These are phyloP conservation scores for Clarias platycephalus DNA, from an alignment of 2,797 vertebrate species.

Conservation along the genomic window DNA sequence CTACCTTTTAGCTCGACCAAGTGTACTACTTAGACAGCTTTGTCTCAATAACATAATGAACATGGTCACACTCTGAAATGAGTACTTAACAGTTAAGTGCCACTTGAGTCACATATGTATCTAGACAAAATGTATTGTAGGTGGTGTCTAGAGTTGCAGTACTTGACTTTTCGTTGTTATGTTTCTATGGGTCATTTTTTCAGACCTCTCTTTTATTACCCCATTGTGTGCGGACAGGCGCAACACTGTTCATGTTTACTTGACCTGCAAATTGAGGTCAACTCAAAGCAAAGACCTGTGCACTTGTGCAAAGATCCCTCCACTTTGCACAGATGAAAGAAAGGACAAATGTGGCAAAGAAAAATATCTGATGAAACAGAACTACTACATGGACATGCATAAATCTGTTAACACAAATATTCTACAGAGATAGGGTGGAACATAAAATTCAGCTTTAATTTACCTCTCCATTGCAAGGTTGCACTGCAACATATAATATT, in stretches of 20 bases:
- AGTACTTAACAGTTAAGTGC: slow-evolving; percentile 35
- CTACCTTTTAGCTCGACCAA: slow-evolving; percentile 15
- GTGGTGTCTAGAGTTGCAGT: slow-evolving; percentile 37
- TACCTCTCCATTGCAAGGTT: slow-evolving; percentile 1
- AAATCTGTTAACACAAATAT: neutral
- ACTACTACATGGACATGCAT: neutral
- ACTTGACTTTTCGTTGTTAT: slow-evolving; percentile 51
- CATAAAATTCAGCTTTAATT: slow-evolving; percentile 22
- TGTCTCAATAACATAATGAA: slow-evolving; percentile 39
- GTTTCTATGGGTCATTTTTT: slow-evolving; percentile 40
- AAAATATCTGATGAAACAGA: neutral
- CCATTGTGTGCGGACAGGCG: slow-evolving; percentile 66
- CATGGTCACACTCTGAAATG: neutral
- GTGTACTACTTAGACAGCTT: slow-evolving; percentile 33
- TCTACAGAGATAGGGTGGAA: neutral
- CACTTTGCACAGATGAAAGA: slow-evolving; percentile 24
- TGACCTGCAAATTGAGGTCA: slow-evolving; percentile 78
- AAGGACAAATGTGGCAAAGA: slow-evolving; percentile 21
- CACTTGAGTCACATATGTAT: slow-evolving; percentile 40
- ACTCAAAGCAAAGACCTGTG: slow-evolving; percentile 64
- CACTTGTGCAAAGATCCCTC: slow-evolving; percentile 48
- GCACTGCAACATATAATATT: slow-evolving; percentile 24
- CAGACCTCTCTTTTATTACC: slow-evolving; percentile 50
- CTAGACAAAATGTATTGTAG: slow-evolving; percentile 38
- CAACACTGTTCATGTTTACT: slow-evolving; percentile 71